Evolutionary conservation across 2,797 vertebrate genomes (phyloP).

Genomic region (Diglossa cyanea): DNA sequence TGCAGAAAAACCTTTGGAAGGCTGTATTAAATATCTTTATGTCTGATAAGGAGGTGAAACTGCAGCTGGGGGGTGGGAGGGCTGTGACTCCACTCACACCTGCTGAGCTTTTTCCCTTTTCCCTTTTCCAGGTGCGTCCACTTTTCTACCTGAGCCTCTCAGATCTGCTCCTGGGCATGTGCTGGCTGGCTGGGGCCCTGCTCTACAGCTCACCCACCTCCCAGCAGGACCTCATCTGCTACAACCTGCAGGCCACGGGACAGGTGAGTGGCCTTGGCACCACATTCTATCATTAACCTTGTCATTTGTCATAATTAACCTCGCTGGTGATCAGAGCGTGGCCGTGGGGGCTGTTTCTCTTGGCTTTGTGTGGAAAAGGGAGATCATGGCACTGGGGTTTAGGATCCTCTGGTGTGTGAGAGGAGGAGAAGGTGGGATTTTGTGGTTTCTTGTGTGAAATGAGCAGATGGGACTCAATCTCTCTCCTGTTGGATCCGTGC

Average conservation of each 20-base stretch:
- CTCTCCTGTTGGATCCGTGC: not conserved
- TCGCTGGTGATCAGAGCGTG: fast-evolving
- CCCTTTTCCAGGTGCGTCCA: conserved; percentile 76
- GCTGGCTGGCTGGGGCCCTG: conserved; percentile 81
- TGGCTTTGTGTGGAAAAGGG: not conserved
- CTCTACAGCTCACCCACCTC: conserved; percentile 73
- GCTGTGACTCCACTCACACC: not conserved
- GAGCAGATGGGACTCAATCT: not conserved
- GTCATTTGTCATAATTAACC: not conserved
- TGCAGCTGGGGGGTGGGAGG: not conserved
- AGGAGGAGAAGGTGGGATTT: not conserved
- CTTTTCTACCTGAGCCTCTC: conserved; percentile 86
- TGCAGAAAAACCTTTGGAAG: not conserved
- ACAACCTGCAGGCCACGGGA: conserved; percentile 83
- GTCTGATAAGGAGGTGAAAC: not conserved
- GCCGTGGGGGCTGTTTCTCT: not conserved
- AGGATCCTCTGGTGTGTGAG: not conserved
- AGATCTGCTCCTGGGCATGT: conserved; percentile 84
- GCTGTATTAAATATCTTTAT: not conserved
- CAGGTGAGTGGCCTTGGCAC: conserved; percentile 77
- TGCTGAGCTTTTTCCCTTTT: conserved; percentile 20
- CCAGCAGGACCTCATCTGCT: conserved; percentile 74
- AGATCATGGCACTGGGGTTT: not conserved
- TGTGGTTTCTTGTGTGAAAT: not conserved
- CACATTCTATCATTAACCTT: fast-evolving